These are phyloP conservation scores for Pseudomyrmex concolor DNA, from an alignment of 1,140 invertebrate species.

Conservation along the genomic window DNA sequence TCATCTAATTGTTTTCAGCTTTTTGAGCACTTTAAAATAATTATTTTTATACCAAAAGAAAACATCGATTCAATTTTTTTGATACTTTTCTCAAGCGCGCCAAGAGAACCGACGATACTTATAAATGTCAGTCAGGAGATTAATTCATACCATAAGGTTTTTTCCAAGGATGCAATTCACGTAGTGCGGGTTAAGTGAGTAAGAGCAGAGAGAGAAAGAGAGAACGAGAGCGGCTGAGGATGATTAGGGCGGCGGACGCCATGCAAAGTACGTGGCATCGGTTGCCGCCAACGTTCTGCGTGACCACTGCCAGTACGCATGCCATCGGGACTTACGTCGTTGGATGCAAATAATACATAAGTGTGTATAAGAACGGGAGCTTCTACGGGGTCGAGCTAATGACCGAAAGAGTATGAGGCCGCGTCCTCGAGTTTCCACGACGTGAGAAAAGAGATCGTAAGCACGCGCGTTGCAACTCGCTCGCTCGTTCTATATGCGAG, in stretches of 20 bases:
- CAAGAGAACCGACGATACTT: not conserved
- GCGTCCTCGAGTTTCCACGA: constrained; percentile 71
- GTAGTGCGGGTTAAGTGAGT: constrained; percentile 60
- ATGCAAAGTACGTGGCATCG: constrained; percentile 55
- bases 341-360: constrained; percentile 73
- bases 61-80: no score
- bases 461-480: constrained; percentile 6
- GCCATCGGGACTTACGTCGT: constrained; percentile 72
- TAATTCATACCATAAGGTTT: constrained; percentile 26
- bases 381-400: constrained; percentile 67
- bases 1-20: no score
- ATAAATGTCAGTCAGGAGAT: constrained; percentile 20
- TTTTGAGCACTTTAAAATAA: no score
- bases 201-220: constrained; percentile 46
- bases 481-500: not conserved
- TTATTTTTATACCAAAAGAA: no score
- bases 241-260: constrained; percentile 73
- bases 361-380: constrained; percentile 63
- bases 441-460: constrained; percentile 69
- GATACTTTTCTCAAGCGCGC: not conserved
- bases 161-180: constrained; percentile 51
- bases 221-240: constrained; percentile 50
- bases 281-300: constrained; percentile 63
- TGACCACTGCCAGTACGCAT: constrained; percentile 66
- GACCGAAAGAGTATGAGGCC: constrained; percentile 74